phyloP scores from a whole-genome alignment of 2,797 vertebrate genomes.

The Pangasius sanitwongsei region DNA sequence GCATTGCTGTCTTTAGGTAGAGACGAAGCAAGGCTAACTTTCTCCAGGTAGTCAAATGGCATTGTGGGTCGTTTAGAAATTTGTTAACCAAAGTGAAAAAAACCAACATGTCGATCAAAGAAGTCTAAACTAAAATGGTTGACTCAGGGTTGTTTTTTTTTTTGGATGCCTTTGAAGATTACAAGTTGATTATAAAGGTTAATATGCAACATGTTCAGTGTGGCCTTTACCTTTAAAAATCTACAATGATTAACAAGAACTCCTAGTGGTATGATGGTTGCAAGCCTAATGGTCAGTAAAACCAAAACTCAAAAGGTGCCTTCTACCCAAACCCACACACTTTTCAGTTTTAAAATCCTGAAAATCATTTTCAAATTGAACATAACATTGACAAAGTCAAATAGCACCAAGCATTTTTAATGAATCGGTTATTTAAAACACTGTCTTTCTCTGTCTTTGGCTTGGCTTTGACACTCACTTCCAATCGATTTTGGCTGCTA shows the following conservation, averaged over 20 bases:
- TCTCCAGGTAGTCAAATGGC: not conserved
- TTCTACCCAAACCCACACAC: not conserved
- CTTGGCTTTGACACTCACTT: not conserved
- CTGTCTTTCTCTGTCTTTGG: no score
- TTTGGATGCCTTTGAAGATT: not conserved
- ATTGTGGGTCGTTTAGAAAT: not conserved
- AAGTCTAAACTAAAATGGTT: not conserved
- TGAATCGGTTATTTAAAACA: not conserved
- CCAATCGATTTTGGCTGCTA: not conserved
- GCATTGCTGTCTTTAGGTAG: not conserved
- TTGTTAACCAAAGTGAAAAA: not conserved
- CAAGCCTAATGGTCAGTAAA: not conserved
- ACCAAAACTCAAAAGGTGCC: not conserved
- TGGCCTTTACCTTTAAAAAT: not conserved
- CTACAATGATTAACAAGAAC: not conserved
- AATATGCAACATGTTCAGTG: not conserved
- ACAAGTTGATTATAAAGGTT: not conserved
- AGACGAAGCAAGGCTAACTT: not conserved
- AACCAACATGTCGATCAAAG: not conserved
- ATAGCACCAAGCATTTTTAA: not conserved
- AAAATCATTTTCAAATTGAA: not conserved
- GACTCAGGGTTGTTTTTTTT: not conserved
- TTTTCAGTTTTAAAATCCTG: not conserved
- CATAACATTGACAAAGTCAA: not conserved
- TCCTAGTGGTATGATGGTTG: not conserved